phyloP scores from a whole-genome alignment of 2,888 invertebrate genomes.

The Arrhopalites spinosus region DNA sequence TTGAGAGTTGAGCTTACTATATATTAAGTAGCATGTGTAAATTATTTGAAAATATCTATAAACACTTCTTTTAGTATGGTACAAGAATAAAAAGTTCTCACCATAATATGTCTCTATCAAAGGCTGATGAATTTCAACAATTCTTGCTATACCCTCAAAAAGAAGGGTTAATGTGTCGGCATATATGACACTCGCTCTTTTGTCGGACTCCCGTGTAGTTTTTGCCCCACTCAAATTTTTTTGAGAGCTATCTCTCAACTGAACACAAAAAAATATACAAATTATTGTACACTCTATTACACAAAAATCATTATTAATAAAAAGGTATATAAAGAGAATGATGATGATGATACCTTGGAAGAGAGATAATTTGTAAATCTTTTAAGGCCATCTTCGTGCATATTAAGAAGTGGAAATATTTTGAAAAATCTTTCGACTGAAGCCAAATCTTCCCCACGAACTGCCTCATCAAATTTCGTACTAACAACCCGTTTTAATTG shows the following conservation, averaged over 20 bases:
- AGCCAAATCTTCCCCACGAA: conserved; percentile 82
- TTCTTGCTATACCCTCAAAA: conserved; percentile 82
- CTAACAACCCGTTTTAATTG: conserved; percentile 73
- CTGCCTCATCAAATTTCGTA: conserved; percentile 88
- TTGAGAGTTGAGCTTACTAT: background rate
- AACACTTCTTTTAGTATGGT: conserved; percentile 12
- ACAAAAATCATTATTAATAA: background rate
- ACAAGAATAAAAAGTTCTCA: conserved; percentile 32
- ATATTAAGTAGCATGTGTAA: too few species aligned
- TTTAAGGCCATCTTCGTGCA: conserved; percentile 85
- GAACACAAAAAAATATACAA: background rate
- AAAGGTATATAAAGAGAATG: background rate
- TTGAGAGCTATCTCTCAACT: conserved; percentile 71
- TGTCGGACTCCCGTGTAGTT: conserved; percentile 69
- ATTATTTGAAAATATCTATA: too few species aligned
- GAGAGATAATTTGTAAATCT: conserved; percentile 87
- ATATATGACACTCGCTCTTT: conserved; percentile 76
- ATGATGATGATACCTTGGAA: conserved; percentile 66
- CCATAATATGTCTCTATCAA: conserved; percentile 88
- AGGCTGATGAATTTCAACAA: conserved; percentile 85
- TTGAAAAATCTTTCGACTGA: conserved; percentile 95
- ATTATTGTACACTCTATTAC: background rate
- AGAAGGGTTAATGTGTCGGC: conserved; percentile 83
- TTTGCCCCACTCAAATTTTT: conserved; percentile 73
- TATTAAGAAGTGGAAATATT: conserved; percentile 91